Percentiles rank a stretch among this genome's conserved stretches.
Evolutionary conservation across 1,140 invertebrate species (phyloP).

Genomic region (Hyphantria cunea): DNA sequence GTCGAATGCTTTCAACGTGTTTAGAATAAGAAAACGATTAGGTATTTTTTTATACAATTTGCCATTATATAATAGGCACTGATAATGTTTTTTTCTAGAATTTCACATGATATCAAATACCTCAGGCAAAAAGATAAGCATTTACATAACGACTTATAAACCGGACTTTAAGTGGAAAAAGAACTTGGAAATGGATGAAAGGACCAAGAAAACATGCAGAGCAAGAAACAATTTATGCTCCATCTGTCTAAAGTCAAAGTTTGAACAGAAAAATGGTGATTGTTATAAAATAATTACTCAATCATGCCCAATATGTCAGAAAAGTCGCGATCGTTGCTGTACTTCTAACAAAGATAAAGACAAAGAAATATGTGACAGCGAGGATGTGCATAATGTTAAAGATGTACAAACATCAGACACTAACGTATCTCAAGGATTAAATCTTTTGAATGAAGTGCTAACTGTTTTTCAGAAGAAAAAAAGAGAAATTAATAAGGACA

Average conservation of each 20-base stretch:
- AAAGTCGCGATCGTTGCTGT: conserved; percentile 25
- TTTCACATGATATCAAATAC: conserved; percentile 46
- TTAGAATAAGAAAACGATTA: no score
- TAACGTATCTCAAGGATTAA: conserved; percentile 53
- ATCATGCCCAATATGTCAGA: conserved; percentile 52
- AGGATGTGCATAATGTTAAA: conserved; percentile 28
- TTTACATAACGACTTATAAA: conserved; percentile 56
- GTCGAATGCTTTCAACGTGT: no score
- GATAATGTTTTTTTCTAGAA: no score
- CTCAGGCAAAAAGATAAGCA: conserved; percentile 43
- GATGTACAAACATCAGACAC: conserved; percentile 49
- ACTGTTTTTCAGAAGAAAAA: conserved; percentile 67
- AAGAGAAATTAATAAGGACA: conserved; percentile 29
- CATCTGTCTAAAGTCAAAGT: conserved; percentile 7
- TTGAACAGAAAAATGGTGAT: background rate
- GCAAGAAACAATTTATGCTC: conserved; percentile 3
- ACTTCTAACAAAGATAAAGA: conserved; percentile 19
- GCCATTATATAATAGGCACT: no score
- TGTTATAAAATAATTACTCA: conserved; percentile 38
- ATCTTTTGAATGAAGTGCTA: conserved; percentile 63
- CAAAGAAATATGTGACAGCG: conserved; percentile 2
- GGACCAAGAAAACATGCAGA: background rate
- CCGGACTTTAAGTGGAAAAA: background rate
- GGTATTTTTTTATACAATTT: no score
- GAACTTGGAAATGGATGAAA: conserved; percentile 5